A percentile compares a stretch with the other conserved stretches of the same genome.
Evolutionary conservation across 1,140 invertebrate species (phyloP).

Genomic region (Elymnias hypermnestra): DNA sequence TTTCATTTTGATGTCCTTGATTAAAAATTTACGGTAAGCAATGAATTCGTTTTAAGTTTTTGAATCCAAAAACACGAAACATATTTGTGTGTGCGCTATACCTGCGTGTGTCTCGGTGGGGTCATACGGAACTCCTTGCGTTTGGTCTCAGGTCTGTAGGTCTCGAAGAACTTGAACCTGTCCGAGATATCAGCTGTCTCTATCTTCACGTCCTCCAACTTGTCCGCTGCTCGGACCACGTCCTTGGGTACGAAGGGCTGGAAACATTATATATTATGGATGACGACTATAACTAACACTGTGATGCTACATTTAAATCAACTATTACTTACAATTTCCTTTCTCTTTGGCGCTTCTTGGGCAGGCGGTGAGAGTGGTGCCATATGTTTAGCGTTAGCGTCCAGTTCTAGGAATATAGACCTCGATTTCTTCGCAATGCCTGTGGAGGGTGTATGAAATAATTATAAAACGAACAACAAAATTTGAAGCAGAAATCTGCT

Average conservation of each 20-base stretch:
- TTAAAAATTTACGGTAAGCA: no score
- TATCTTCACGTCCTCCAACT: conserved; percentile 85
- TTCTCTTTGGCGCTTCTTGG: conserved; percentile 70
- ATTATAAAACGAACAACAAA: neutral
- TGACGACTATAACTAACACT: no score
- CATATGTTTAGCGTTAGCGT: conserved; percentile 79
- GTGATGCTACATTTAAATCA: no score
- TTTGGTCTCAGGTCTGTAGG: conserved; percentile 84
- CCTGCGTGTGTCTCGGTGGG: conserved; percentile 83
- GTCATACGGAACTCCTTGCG: conserved; percentile 89
- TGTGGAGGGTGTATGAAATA: conserved; percentile 39
- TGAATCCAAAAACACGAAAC: no score
- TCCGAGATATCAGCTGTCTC: conserved; percentile 88
- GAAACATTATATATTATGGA: no score
- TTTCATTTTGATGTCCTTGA: no score
- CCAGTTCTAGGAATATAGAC: conserved; percentile 89
- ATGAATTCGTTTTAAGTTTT: no score
- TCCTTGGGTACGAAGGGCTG: conserved; percentile 80
- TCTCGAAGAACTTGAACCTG: conserved; percentile 94
- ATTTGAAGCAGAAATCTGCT: no score
- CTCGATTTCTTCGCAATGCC: conserved; percentile 92
- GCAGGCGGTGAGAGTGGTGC: conserved; percentile 64
- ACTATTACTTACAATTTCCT: conserved; percentile 79
- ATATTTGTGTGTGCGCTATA: no score
- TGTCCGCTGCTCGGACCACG: conserved; percentile 83